Conservation (phyloP, 2,113 vertebrate species). For the Pandion haliaetus region DNA sequence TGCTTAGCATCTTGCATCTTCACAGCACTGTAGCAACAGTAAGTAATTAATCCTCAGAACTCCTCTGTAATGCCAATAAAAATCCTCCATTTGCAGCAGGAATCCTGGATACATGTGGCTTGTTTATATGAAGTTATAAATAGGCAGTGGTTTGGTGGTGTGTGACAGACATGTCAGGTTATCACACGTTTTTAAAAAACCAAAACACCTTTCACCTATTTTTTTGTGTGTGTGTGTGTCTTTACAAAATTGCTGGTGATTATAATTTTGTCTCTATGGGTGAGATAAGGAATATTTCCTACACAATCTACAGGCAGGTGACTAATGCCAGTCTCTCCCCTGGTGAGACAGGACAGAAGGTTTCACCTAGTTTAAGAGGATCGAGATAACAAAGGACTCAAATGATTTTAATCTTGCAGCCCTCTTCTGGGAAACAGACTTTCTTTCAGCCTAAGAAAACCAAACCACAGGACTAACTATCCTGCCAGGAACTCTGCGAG, state of each 20-base stretch:
- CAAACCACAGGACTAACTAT: not conserved
- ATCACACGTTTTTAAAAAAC: not conserved
- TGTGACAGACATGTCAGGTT: not conserved
- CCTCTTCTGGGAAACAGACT: not conserved
- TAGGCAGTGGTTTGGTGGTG: not conserved
- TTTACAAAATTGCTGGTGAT: not conserved
- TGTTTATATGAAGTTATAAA: not conserved
- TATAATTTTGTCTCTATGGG: not conserved
- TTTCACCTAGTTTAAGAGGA: not conserved
- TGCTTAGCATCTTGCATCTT: not conserved
- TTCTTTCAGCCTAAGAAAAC: not conserved
- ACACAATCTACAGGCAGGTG: not conserved
- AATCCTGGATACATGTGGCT: not conserved
- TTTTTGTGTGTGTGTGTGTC: not conserved
- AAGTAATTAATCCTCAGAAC: not conserved
- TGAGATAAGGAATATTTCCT: not conserved
- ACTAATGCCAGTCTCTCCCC: not conserved
- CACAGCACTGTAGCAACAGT: not conserved
- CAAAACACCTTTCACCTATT: not conserved
- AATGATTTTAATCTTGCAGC: not conserved
- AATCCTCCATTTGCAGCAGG: not conserved
- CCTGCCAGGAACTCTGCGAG: not conserved
- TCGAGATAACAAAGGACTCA: not conserved
- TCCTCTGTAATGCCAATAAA: not conserved
- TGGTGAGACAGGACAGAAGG: not conserved